Base-by-base conservation (phyloP, 2,888 invertebrate species). In the Rhingia campestris region DNA sequence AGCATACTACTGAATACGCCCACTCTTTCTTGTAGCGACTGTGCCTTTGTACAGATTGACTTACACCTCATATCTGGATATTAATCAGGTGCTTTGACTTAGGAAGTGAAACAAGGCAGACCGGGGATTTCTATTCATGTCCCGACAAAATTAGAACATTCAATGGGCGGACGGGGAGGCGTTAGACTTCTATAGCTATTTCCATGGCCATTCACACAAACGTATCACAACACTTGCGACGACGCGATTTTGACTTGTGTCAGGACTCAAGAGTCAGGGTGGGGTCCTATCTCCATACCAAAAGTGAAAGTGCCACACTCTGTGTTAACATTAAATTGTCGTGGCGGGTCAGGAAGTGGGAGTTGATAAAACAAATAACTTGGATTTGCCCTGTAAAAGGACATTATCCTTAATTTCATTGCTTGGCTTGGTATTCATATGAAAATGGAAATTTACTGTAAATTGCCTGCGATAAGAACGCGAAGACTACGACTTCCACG, bases 361-460 rank as follows among this genome's bases (percentile, higher is more conserved):
- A 45, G 32, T 3, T 30, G 33, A 43, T 41, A 35, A 37, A 47
- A 30, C 53, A 39, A 47, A 32, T 59, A 43, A 4, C 30, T 51
- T 54, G 67, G 43, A 56, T 79, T 59, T 64, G 22, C 75, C 22
- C 30, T 14, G 41, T 33, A 41, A 54, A 76, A 43, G 61, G 54
- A 67, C 51, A 76, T 81, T 72, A 76, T 72, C 72, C 72, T 82
- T 82, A 82, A 79, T 82, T 82, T 73, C 67, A 56, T 77, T 77
- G 72, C 66, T 76, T 54, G 56, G 58, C 66, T 72, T 54, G 56
- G 58, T 56, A 79, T 79, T 79, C 69, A 63, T 63, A 67, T 63
- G 82, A 64, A 81, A 81, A 77, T 77, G 77, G 66, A 79, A 82
- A 73, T 82, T 82, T 79, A 82, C 67, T 67, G 73, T 72, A 72